Evolutionary conservation across 2,888 invertebrate genomes (phyloP), one percentile per base, ranked within the genome.

Genomic region (Drosophila mimetica): DNA sequence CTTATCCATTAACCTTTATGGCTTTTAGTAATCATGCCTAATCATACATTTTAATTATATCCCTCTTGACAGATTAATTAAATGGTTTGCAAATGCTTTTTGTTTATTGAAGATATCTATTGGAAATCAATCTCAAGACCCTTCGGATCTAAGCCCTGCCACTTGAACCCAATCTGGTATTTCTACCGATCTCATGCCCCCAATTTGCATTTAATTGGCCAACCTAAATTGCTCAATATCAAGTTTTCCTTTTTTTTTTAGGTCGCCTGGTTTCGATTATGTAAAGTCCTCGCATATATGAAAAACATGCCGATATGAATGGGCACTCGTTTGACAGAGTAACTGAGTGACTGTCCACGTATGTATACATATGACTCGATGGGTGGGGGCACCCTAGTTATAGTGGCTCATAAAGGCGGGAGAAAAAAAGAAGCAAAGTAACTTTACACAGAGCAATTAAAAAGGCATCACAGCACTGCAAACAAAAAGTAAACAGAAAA

Each of bases 391-490:
- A 63, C 44, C 50, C 57, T 30, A 46, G 37, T 46, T 71, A 50
- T 36, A 4, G 25, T 25, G 11, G 16, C 50, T 48, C 34, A 44
- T 42, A 34, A 73, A 65, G 44, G 39, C 44, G 39, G 47, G 30
- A n/a, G 22, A n/a, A 39, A 46, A 46, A 42, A 44, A 47, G 22
- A 30, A 20, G 48, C 47, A 54, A 46, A 51, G 57, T 34, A 18
- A 14, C 16, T 59, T 39, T n/a, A 32, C 48, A 28, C 42, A 9
- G 9, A 66, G 47, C 60, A 69, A 70, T 70, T 70, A 70, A 70
- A 70, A 70, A 54, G 53, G 39, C 53, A 70, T 70, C 52, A 70
- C 60, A 16, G 53, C 60, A 67, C 37, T 39, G 22, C 18, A 36
- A 30, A 42, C 34, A 30, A 58, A 36, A 57, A 46, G 22, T 14